These are phyloP conservation scores for Rhopalosiphum padi DNA, from an alignment of 1,140 invertebrate genomes.

Conservation along the genomic window DNA sequence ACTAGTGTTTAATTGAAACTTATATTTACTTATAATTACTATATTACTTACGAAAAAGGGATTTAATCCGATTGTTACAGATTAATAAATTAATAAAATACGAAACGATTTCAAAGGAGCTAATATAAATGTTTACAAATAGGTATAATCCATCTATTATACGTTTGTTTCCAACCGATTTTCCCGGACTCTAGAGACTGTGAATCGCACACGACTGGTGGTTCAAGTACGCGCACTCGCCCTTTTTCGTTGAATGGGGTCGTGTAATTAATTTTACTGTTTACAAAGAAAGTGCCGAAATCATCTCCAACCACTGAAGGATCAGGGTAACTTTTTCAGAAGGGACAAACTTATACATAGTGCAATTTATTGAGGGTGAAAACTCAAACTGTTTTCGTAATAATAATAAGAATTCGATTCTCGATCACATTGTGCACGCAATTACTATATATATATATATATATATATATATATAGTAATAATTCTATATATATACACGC, in stretches of 20 bases:
- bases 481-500: too few relatives aligned
- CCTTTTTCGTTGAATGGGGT: neutral
- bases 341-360: neutral
- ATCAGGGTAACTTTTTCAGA: neutral
- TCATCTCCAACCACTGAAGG: neutral
- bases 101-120: neutral
- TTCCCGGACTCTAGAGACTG: neutral
- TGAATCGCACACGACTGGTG: neutral
- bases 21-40: neutral
- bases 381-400: neutral
- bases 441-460: too few relatives aligned
- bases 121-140: neutral
- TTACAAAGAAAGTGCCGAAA: neutral
- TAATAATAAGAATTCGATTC: neutral
- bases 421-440: too few relatives aligned
- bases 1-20: neutral
- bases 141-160: neutral
- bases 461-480: too few relatives aligned
- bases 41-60: neutral
- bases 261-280: neutral
- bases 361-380: neutral
- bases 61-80: neutral
- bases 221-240: neutral
- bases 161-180: neutral
- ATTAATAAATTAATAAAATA: neutral